Base-by-base conservation (phyloP, 2,888 invertebrate genomes). In the Cacoxenus indagator region DNA sequence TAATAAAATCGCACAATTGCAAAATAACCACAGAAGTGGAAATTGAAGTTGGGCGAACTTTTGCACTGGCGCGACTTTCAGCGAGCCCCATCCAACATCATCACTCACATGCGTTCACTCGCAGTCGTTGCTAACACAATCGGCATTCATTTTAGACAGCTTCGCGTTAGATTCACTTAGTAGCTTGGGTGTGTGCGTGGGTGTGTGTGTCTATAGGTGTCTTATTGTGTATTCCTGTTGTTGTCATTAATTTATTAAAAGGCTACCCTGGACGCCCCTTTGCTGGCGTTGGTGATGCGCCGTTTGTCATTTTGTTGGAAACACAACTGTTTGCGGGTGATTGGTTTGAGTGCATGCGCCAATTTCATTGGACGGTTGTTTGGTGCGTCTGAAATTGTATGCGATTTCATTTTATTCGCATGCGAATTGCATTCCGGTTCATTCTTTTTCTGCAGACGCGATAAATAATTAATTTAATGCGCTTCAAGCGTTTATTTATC, bases 161-260 rank as follows among this genome's bases (percentile, higher is more conserved):
- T n/a, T n/a, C n/a, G n/a, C n/a, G n/a, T n/a, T n/a, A n/a, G n/a
- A n/a, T n/a, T n/a, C n/a, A n/a, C n/a, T n/a, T 61, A 19, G 14
- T 22, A 43, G 14, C 43, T 37, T 61, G 55, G 6, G 14, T 48
- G 48, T 48, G 14, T 24, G 24, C 14, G 55, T 55, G 24, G 6
- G 26, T 26, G 55, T 55, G 26, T 59, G n/a, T 55, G 8, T 6
- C 27, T 55, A n/a, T 55, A 27, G 14, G 14, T 55, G 55, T 64
- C 11, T 27, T 46, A 14, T 27, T 64, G 8, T 22, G 43, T 29
- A n/a, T 29, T 4, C 26, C 5, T 65, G 54, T 29, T 65, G 22
- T 14, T 65, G 22, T 19, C 61, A 62, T 45, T 62, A 62, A 62
- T 45, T 45, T 62, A 62, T 62, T 62, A 62, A 62, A 62, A 43